Base-by-base conservation (phyloP, 53 echinoderm and acorn worm species). In the Arbacia lixula region DNA sequence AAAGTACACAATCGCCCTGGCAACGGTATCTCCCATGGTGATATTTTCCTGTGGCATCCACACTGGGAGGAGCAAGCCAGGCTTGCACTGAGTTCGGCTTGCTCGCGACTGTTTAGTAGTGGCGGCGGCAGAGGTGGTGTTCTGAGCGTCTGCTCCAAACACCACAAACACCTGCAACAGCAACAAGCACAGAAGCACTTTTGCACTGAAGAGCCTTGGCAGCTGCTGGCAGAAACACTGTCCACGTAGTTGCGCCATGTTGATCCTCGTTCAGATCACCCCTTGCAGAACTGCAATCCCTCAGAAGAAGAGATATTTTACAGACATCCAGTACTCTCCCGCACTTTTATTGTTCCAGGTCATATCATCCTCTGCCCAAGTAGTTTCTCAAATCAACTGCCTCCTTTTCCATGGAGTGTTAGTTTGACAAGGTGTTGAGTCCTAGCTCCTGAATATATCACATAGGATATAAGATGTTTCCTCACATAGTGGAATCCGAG, bases 1-100 rank as follows among this genome's bases (percentile, higher is more conserved):
- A 63, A 97, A 97, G 88, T 92, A 97, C 33, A 97, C 90, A 27
- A 92, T 92, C 3, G 98, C 98, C 12, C 98, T 81, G 36, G 94
- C 98, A 56, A 91, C 66, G 67, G 81, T 88, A 75, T 97, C 98
- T 53, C 92, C 92, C 4, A 90, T 54, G 32, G 82, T 60, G 17
- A 68, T 85, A n/a, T 88, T 50, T 0, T 87, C 62, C 31, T 29
- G 12, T 12, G 94, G 94, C 40, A 36, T 3, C 94, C 94, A 93
- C 32, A 91, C 24, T 21, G 94, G 94, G 37, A 93, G 34, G 43
- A 93, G 72, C 11, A 91, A 17, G 32, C 94, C 94, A 2, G 0
- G 1, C 41, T 32, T 77, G 39, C 82, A 81, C 10, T 16, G 12
- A 6, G 43, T 77, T 19, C 26, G 12, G 4, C 53, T 58, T 2